phyloP scores from a whole-genome alignment of 2,113 vertebrate genomes.

The Albula glossodonta region DNA sequence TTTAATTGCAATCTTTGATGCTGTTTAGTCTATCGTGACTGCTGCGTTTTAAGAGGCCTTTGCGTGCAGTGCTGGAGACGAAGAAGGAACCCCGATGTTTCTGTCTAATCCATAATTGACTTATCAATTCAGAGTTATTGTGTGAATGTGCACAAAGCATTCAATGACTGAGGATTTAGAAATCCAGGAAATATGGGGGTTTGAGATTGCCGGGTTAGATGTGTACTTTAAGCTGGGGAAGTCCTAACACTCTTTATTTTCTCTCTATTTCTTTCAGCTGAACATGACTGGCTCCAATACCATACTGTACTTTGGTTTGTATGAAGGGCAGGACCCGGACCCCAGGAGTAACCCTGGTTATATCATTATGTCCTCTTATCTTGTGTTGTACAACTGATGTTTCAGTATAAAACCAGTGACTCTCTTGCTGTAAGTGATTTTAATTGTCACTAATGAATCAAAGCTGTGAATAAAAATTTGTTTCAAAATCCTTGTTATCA shows the following conservation, averaged over 20 bases:
- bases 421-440: neutral
- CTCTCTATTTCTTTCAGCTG: slow-evolving; percentile 53
- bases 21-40: neutral
- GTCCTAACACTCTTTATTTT: neutral
- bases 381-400: slow-evolving; percentile 70
- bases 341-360: slow-evolving; percentile 64
- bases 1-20: neutral
- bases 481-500: neutral
- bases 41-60: neutral
- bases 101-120: neutral
- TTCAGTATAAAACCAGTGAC: neutral
- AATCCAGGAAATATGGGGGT: neutral
- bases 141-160: neutral
- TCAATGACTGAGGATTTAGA: neutral
- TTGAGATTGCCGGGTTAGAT: neutral
- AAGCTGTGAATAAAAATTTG: neutral
- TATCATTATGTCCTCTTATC: slow-evolving; percentile 74
- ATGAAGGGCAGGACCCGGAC: slow-evolving; percentile 63
- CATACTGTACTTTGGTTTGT: slow-evolving; percentile 70
- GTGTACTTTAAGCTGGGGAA: neutral
- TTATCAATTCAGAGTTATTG: neutral
- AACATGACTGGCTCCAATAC: slow-evolving; percentile 59
- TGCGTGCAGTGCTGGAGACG: neutral
- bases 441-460: slow-evolving; percentile 4
- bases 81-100: neutral